A percentile compares a stretch with the other conserved stretches of the same genome.
Conservation (phyloP, 2,888 invertebrate genomes). For the Brenthis hecate region DNA sequence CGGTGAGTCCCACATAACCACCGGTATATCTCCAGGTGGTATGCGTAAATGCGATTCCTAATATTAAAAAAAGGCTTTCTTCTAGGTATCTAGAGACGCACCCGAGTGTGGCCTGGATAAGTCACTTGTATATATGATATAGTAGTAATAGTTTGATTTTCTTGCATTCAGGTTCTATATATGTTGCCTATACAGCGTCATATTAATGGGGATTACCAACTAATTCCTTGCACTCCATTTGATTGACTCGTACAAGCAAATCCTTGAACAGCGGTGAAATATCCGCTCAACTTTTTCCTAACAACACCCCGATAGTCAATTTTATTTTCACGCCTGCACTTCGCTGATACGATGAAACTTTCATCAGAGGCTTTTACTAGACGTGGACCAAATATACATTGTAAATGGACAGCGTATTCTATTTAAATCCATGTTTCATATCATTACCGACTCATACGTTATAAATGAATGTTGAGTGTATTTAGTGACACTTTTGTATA, state of each 20-base stretch:
- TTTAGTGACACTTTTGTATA: background rate
- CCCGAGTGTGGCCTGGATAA: too few species aligned
- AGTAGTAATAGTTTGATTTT: too few species aligned
- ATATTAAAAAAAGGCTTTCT: too few species aligned
- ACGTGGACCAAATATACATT: conserved; percentile 67
- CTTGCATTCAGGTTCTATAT: too few species aligned
- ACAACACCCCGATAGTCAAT: conserved; percentile 48
- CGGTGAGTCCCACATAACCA: too few species aligned
- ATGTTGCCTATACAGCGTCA: too few species aligned
- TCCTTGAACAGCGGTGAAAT: conserved; percentile 35
- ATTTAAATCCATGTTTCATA: conserved; percentile 13
- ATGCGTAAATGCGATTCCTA: too few species aligned
- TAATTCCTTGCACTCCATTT: conserved; percentile 7
- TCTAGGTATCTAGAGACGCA: too few species aligned
- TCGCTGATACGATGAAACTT: conserved; percentile 76
- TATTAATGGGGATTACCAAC: conserved; percentile 2
- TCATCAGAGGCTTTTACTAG: conserved; percentile 73
- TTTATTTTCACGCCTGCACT: conserved; percentile 79
- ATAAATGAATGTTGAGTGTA: background rate
- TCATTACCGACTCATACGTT: background rate
- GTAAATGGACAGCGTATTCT: conserved; percentile 36
- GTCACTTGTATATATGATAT: too few species aligned
- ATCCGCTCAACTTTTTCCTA: conserved; percentile 37
- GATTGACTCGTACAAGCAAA: conserved; percentile 6
- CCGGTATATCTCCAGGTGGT: too few species aligned